Base-by-base conservation (phyloP, 2,888 invertebrate species). In the Coelinius sp. region DNA sequence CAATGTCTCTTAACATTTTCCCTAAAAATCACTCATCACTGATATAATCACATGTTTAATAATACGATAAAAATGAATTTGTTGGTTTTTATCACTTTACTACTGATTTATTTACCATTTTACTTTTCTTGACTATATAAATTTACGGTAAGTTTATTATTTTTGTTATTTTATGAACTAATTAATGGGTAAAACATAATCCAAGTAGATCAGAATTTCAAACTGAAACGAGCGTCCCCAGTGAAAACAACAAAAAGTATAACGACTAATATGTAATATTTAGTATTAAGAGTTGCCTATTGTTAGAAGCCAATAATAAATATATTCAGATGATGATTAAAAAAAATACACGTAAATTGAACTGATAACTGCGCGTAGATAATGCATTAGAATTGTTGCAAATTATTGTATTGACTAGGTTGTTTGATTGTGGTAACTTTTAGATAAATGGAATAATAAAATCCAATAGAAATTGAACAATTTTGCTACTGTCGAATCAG, bases 401-500 rank as follows among this genome's bases (percentile, higher is more conserved):
- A 68, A 68, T 27, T 68, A 44, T 63, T 68, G 68, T 68, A 68
- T 68, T 56, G 41, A 41, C 41, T 44, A 56, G 14, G 17, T 41
- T 68, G 56, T 56, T 63, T 56, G 25, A 44, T 46, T 70, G 56
- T 70, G 70, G 56, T 53, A 14, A 56, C 17, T 24, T 62, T 69
- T 31, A 70, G 35, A 31, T 65, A 64, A 49, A 35, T 65, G 22
- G 62, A 41, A 41, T 20, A 22, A 68, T 38, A 38, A 70, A 73
- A 68, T 68, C 65, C 52, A 66, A 49, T 62, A 52, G 64, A 70
- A 70, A 70, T 66, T 67, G 12, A 69, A 65, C 31, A 44, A 63
- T 71, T 73, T 71, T 59, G 70, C 64, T 73, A 68, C 72, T 73
- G 74, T 75, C 72, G 53, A 73, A 73, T 74, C 62, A 68, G 77